These are phyloP conservation scores for Drosophila koepferae DNA, from an alignment of 2,888 invertebrate genomes.

Conservation along the genomic window DNA sequence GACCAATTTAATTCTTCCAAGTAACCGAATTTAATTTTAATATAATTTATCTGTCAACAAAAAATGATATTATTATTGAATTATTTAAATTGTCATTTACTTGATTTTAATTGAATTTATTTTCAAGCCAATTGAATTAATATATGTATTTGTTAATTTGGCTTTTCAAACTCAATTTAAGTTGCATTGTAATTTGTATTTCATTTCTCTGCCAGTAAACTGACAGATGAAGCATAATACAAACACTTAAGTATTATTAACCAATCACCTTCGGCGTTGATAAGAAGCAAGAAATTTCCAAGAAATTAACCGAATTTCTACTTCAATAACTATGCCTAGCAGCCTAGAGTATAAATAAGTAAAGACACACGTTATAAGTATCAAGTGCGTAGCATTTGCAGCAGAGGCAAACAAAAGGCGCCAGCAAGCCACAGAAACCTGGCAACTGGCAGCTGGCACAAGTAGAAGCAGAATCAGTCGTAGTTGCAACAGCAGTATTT, in stretches of 20 bases:
- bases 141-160: not conserved
- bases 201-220: not conserved
- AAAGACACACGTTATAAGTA: conserved; percentile 22
- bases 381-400: conserved; percentile 29
- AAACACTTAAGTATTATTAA: not conserved
- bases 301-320: not conserved
- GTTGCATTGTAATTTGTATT: not conserved
- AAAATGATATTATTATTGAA: too few relatives aligned
- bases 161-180: not conserved
- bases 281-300: not conserved
- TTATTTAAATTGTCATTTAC: too few relatives aligned
- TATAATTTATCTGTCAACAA: too few relatives aligned
- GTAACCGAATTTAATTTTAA: too few relatives aligned
- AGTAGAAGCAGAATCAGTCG: not conserved
- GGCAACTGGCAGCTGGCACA: conserved; percentile 2
- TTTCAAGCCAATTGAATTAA: not conserved
- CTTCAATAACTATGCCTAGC: not conserved
- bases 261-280: not conserved
- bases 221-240: not conserved
- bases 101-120: not conserved
- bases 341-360: conserved; percentile 12
- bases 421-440: conserved; percentile 37
- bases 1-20: too few relatives aligned
- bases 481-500: conserved; percentile 17
- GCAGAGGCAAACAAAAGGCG: conserved; percentile 31